Conservation (phyloP, 2,113 vertebrate genomes). For the Heteronetta atricapilla region DNA sequence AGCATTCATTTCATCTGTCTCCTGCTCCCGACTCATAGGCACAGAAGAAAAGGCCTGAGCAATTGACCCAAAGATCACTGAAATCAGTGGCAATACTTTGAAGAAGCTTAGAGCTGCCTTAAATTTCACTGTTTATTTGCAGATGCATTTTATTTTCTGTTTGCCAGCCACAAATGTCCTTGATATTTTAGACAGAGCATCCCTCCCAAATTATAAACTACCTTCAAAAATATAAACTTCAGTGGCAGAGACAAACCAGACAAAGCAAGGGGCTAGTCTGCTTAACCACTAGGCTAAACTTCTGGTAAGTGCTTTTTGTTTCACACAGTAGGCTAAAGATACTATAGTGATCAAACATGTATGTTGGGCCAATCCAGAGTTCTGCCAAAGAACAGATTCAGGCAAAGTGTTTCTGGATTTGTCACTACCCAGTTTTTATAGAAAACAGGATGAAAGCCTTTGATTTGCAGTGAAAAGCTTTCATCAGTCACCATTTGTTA, state of each 20-base stretch:
- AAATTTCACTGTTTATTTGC: not conserved
- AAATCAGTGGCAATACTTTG: not conserved
- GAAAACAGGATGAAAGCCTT: slow-evolving; percentile 33
- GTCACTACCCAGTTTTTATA: not conserved
- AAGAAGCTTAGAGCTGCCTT: not conserved
- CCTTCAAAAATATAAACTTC: not conserved
- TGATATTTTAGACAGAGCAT: not conserved
- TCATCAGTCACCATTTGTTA: slow-evolving; percentile 30
- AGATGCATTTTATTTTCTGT: not conserved
- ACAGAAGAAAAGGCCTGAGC: not conserved
- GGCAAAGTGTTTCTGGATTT: not conserved
- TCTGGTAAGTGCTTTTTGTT: not conserved
- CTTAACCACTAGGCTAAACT: not conserved
- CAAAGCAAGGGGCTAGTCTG: not conserved
- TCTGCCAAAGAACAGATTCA: slow-evolving; percentile 7
- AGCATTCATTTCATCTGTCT: slow-evolving; percentile 7
- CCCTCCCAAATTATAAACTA: not conserved
- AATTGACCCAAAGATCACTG: not conserved
- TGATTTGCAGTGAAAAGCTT: slow-evolving; percentile 49
- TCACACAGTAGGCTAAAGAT: not conserved
- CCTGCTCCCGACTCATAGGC: not conserved
- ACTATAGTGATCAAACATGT: not conserved
- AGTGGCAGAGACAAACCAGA: not conserved
- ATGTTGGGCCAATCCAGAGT: not conserved
- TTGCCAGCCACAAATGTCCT: not conserved